phyloP scores from a whole-genome alignment of 37 sponge, comb jelly and placozoan genomes.

The Dysidea cf. avara region DNA sequence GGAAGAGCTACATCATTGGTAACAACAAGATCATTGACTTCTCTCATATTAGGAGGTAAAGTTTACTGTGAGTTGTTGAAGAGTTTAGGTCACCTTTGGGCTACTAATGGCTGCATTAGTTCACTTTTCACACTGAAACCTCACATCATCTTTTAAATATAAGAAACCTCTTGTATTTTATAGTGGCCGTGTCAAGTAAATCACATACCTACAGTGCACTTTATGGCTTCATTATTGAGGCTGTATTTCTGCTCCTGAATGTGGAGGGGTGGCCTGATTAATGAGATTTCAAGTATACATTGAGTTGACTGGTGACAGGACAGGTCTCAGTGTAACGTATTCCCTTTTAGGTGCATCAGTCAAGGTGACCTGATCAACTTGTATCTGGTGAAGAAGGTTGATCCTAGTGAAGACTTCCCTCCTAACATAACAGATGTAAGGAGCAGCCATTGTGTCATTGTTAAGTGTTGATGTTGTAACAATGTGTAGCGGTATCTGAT shows the following conservation, averaged over 20 bases:
- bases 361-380: conserved; percentile 50
- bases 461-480: background rate
- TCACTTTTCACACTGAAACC: too few relatives aligned
- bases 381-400: conserved; percentile 44
- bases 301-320: too few relatives aligned
- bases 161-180: too few relatives aligned
- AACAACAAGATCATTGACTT: conserved; percentile 41
- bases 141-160: too few relatives aligned
- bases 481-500: conserved; percentile 59
- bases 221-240: too few relatives aligned
- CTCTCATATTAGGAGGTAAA: conserved; percentile 42
- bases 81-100: background rate
- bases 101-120: too few relatives aligned
- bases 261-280: too few relatives aligned
- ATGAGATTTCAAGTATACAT: too few relatives aligned
- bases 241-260: too few relatives aligned
- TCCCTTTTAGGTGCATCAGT: conserved; percentile 38
- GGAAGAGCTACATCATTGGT: conserved; percentile 56
- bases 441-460: background rate
- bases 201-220: too few relatives aligned
- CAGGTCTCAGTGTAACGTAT: too few relatives aligned
- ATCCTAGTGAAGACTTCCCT: conserved; percentile 47
- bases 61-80: conserved; percentile 2
- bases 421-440: conserved; percentile 73
- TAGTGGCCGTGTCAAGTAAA: too few relatives aligned